A percentile compares a stretch with the other conserved stretches of the same genome.
These are phyloP conservation scores for Lucifuga dentata DNA, from an alignment of 2,113 vertebrate genomes.

Conservation along the genomic window DNA sequence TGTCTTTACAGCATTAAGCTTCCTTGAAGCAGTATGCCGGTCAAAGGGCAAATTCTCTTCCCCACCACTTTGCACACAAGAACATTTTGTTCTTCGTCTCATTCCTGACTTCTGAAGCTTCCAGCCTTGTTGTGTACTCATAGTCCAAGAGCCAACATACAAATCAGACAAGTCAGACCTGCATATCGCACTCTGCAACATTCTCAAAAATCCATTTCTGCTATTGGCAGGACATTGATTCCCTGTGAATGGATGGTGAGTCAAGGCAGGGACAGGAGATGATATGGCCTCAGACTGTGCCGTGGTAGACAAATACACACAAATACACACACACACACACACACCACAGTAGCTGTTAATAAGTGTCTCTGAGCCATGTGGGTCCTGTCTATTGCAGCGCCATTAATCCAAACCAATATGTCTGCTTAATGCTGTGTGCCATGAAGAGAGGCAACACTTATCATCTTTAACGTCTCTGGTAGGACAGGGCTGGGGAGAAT, in stretches of 20 bases:
- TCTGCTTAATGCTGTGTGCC: constrained; percentile 76
- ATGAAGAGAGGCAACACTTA: constrained; percentile 66
- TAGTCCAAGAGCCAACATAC: constrained; percentile 28
- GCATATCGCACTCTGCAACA: constrained; percentile 68
- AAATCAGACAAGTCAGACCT: constrained; percentile 58
- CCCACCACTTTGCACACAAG: constrained; percentile 18
- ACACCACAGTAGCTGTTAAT: constrained; percentile 59
- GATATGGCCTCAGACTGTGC: constrained; percentile 41
- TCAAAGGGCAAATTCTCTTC: constrained; percentile 1
- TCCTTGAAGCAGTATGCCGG: too few relatives aligned
- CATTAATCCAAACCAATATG: constrained; percentile 81
- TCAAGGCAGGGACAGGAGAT: constrained; percentile 50
- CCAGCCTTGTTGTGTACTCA: constrained; percentile 49
- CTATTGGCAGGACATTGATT: constrained; percentile 78
- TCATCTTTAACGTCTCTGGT: constrained; percentile 73
- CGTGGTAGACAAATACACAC: constrained; percentile 14
- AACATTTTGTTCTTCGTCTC: constrained; percentile 11
- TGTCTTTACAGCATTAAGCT: constrained; percentile 3
- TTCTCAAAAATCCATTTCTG: constrained; percentile 70
- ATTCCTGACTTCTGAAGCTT: constrained; percentile 27
- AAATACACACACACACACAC: constrained; percentile 27
- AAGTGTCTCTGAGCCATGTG: constrained; percentile 73
- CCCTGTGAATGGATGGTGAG: constrained; percentile 69
- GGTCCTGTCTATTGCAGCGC: constrained; percentile 70
- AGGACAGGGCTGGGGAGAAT: constrained; percentile 43